These are phyloP conservation scores for Lepidochrysops patricia DNA, from an alignment of 2,888 invertebrate species.

Conservation along the genomic window DNA sequence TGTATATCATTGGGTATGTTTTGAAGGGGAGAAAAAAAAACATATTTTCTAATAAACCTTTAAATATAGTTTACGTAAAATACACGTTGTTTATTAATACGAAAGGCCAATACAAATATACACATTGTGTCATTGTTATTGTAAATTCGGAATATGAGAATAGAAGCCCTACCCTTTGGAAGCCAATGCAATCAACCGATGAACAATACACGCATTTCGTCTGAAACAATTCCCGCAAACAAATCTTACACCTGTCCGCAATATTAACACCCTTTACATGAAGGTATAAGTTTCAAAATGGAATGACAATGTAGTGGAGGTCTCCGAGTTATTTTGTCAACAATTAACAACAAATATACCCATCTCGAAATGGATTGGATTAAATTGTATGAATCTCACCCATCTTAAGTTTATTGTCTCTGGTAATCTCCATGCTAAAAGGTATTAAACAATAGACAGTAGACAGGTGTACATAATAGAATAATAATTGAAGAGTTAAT, in stretches of 20 bases:
- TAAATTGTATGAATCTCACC: constrained; percentile 6
- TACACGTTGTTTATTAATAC: too few species aligned
- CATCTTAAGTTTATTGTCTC: neutral
- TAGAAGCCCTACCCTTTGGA: constrained; percentile 34
- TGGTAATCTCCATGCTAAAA: constrained; percentile 5
- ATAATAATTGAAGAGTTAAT: too few species aligned
- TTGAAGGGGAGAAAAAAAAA: too few species aligned
- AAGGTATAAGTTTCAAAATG: neutral
- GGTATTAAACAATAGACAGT: neutral
- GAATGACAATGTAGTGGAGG: neutral
- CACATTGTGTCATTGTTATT: neutral
- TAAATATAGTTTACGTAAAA: too few species aligned
- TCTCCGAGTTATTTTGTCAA: neutral
- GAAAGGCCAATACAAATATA: constrained; percentile 15
- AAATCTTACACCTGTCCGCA: neutral
- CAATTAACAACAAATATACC: constrained; percentile 12
- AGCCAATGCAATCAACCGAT: constrained; percentile 56
- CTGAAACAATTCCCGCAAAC: neutral
- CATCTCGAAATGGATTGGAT: constrained; percentile 10
- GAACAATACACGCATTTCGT: constrained; percentile 61
- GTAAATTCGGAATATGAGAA: constrained; percentile 5
- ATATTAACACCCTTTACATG: neutral
- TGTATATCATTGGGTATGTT: too few species aligned
- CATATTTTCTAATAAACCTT: too few species aligned
- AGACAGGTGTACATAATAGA: too few species aligned